Base-by-base conservation (phyloP, 2,888 invertebrate genomes). In the Ophonus ardosiacus region DNA sequence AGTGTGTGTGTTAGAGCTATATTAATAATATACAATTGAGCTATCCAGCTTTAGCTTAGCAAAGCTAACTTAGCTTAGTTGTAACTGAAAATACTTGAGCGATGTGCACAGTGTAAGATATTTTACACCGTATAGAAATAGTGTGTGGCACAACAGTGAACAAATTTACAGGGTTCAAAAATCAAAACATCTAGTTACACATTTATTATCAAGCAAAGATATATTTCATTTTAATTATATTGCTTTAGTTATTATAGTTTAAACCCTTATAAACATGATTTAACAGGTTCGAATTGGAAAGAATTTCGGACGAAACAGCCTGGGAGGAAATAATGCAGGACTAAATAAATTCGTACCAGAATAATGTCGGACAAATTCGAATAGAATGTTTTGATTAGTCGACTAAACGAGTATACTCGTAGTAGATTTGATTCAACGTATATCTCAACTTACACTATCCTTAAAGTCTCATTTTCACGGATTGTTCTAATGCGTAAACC, bases 131-230 rank as follows among this genome's bases (percentile, higher is more conserved):
- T 18, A 3, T 40, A 74, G 71, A 74, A 74, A 51, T 74, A 43
- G 71, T 68, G 68, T 68, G 17, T 17, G 71, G 18, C 71, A 74
- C 71, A 74, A 74, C 43, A 74, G 71, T 18, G 40, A 74, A 18
- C 43, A 74, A 43, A 74, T 74, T 74, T 78, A 78, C 57, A 78
- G 78, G 78, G 78, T 15, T 78, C 57, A 76, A 17, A 40, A 43
- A 74, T 8, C 56, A 56, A 51, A 24, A 78, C 78, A 78, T 78
- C 13, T n/a, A 78, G 56, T 78, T 78, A 78, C 78, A 78, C 78
- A 78, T 21, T 78, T 21, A 78, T 10, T 31, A 51, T 57, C 57
- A 78, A 78, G 78, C 78, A 78, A 56, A 57, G 31, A 15, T 61
- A 65, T 74, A 13, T 74, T 40, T 74, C 17, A 18, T 40, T 74